These are phyloP conservation scores for Eurypyga helias DNA, from an alignment of 2,113 vertebrate genomes.

Conservation along the genomic window DNA sequence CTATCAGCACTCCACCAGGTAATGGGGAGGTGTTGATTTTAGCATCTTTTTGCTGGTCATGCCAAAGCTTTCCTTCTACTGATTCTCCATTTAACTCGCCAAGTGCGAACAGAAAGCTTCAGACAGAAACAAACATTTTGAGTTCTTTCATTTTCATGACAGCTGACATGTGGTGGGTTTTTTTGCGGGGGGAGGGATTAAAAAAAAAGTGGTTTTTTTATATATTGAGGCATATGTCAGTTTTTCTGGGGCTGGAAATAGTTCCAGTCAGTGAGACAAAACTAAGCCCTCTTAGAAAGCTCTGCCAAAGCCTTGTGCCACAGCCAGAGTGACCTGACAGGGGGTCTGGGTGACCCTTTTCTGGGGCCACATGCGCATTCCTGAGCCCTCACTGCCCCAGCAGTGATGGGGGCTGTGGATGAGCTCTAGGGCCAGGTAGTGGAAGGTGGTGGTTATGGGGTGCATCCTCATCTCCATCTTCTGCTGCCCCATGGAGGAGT, in stretches of 20 bases:
- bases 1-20: accelerated
- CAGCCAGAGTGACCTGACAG: neutral
- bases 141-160: neutral
- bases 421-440: neutral
- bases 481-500: neutral
- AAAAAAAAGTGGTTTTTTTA: neutral
- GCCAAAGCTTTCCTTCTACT: neutral
- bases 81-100: neutral
- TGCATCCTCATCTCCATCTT: neutral
- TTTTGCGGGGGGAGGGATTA: neutral
- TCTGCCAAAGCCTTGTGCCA: neutral
- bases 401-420: accelerated
- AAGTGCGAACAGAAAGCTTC: neutral
- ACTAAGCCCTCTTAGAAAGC: neutral
- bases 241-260: neutral
- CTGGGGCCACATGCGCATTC: accelerated
- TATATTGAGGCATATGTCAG: neutral
- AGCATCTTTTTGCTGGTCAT: neutral
- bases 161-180: neutral
- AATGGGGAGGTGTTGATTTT: neutral
- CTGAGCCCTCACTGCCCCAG: neutral
- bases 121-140: neutral
- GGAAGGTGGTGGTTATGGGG: neutral
- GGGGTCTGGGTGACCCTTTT: neutral
- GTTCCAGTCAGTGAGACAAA: neutral